A percentile compares a stretch with the other conserved stretches of the same genome.
Evolutionary conservation across 2,113 vertebrate species (phyloP).

Genomic region (Lathamus discolor): DNA sequence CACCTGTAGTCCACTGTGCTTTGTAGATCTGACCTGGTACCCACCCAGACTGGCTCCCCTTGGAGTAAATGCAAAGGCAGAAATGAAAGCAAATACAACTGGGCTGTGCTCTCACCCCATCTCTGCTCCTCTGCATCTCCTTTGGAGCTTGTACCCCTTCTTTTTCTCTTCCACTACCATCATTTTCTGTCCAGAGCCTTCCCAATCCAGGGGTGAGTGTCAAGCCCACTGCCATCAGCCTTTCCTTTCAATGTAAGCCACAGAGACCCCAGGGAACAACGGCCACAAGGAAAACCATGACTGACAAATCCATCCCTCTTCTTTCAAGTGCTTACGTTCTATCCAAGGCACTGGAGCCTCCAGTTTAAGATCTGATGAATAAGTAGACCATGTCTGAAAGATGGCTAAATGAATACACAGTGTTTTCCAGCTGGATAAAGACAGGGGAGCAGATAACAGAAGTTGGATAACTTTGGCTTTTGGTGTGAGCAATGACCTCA

Average conservation of each 20-base stretch:
- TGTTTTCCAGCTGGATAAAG: background rate
- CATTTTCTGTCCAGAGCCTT: background rate
- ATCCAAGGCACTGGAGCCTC: background rate
- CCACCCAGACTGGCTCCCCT: background rate
- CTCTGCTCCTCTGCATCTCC: background rate
- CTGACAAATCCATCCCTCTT: background rate
- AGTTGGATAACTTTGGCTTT: background rate
- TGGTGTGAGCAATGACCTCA: background rate
- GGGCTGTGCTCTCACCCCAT: background rate
- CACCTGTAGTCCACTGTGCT: background rate
- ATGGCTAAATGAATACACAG: background rate
- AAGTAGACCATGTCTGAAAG: background rate
- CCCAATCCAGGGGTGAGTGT: background rate
- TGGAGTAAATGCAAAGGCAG: background rate
- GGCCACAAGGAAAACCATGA: background rate
- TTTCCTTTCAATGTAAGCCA: background rate
- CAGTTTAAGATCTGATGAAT: background rate
- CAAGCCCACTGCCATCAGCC: background rate
- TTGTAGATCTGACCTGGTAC: background rate
- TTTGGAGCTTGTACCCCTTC: background rate
- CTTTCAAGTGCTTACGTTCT: background rate
- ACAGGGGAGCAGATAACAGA: slow-evolving; percentile 23
- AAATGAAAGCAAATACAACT: background rate
- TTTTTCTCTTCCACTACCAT: background rate
- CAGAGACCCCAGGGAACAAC: background rate